Base-by-base conservation (phyloP, 2,888 invertebrate genomes). In the Seira musarum region DNA sequence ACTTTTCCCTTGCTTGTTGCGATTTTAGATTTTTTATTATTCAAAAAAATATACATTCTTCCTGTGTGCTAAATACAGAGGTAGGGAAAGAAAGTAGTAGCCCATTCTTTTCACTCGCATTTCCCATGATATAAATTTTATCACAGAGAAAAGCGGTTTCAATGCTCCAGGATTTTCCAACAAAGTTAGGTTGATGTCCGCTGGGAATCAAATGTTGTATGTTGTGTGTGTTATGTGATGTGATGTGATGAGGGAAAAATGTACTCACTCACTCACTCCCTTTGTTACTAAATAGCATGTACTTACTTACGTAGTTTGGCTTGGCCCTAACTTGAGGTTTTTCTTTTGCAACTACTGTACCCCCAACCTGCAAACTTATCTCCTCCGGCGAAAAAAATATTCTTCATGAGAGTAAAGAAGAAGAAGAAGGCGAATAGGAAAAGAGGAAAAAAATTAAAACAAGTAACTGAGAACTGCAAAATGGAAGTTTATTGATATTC, bases 31-130 rank as follows among this genome's bases (percentile, higher is more conserved):
- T 40, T 40, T n/a, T n/a, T n/a, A n/a, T n/a, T n/a, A n/a, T n/a
- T n/a, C n/a, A n/a, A n/a, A n/a, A n/a, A n/a, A n/a, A n/a, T n/a
- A n/a, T n/a, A n/a, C n/a, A n/a, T n/a, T n/a, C n/a, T n/a, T n/a
- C n/a, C n/a, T 61, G 76, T 60, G 69, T 69, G 76, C 69, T 17
- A 69, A 76, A 76, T 76, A 69, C 68, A 49, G n/a, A n/a, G n/a
- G n/a, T n/a, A n/a, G n/a, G n/a, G n/a, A n/a, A n/a, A n/a, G n/a
- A n/a, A n/a, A n/a, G n/a, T n/a, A n/a, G n/a, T n/a, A n/a, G n/a
- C n/a, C n/a, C n/a, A n/a, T n/a, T n/a, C n/a, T n/a, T n/a, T n/a
- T n/a, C n/a, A n/a, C n/a, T 64, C 46, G 49, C 68, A 69, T 76
- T 69, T 76, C 69, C 68, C 64, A 69, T 69, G 53, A 65, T 46